Conservation (phyloP, 2,888 invertebrate species). For the Diadegma fenestrale region DNA sequence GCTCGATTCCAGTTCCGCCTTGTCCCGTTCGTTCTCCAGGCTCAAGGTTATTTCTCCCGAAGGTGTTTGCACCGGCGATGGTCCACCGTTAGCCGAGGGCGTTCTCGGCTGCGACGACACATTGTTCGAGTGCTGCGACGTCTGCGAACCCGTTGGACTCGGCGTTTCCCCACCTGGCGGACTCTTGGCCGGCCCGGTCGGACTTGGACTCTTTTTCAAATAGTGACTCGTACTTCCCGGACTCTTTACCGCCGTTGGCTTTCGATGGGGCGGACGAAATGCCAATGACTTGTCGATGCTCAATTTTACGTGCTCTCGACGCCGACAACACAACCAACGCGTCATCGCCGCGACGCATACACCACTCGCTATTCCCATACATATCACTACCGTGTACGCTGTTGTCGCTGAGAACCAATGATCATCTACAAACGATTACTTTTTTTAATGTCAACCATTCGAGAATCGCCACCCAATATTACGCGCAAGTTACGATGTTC, state of each 20-base stretch:
- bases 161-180: slow-evolving; percentile 86
- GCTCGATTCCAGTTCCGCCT: slow-evolving; percentile 87
- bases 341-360: slow-evolving; percentile 88
- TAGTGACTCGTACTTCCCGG: slow-evolving; percentile 94
- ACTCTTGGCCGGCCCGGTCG: slow-evolving; percentile 89
- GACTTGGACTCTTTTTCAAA: slow-evolving; percentile 96
- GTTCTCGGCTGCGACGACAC: slow-evolving; percentile 76
- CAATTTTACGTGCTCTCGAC: slow-evolving; percentile 86
- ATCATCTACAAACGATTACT: slow-evolving; percentile 47
- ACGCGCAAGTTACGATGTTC: too few relatives aligned
- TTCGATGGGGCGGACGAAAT: slow-evolving; percentile 89
- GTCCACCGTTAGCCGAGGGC: slow-evolving; percentile 76
- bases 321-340: slow-evolving; percentile 89
- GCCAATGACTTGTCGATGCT: slow-evolving; percentile 88
- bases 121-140: slow-evolving; percentile 72
- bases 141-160: slow-evolving; percentile 80
- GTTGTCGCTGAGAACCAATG: slow-evolving; percentile 85
- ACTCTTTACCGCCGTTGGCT: slow-evolving; percentile 93
- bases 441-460: slow-evolving; percentile 3
- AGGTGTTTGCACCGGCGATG: slow-evolving; percentile 80
- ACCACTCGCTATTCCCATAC: slow-evolving; percentile 88
- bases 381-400: slow-evolving; percentile 87
- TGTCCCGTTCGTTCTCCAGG: slow-evolving; percentile 86
- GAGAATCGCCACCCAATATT: too few relatives aligned
- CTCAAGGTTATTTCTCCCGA: slow-evolving; percentile 84